Evolutionary conservation across 2,797 vertebrate genomes (phyloP).

Genomic region (Anas acuta): DNA sequence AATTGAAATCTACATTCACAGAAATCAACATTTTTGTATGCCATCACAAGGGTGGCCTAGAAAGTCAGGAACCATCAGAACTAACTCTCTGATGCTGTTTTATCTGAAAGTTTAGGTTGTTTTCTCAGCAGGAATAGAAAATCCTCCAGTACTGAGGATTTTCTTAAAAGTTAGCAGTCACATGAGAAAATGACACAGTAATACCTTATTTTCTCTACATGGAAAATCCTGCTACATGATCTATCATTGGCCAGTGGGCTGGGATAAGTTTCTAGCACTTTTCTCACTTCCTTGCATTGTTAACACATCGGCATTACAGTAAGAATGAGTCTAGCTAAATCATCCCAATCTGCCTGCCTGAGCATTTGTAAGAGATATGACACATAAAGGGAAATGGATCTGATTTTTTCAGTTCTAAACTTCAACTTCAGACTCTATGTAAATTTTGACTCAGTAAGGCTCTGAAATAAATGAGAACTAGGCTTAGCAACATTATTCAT

Average conservation of each 20-base stretch:
- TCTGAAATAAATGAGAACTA: background rate
- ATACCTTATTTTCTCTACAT: background rate
- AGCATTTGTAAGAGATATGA: rapidly evolving
- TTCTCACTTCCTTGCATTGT: background rate
- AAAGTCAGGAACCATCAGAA: background rate
- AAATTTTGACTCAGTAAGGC: background rate
- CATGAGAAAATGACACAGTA: background rate
- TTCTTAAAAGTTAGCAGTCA: background rate
- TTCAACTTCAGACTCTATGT: background rate
- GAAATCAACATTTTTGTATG: background rate
- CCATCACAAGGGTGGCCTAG: background rate
- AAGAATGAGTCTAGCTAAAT: background rate
- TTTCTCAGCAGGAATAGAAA: background rate
- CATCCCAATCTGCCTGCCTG: background rate
- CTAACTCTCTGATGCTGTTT: background rate
- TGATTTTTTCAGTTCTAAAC: background rate
- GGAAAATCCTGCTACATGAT: background rate
- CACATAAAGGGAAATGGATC: background rate
- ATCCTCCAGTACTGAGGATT: background rate
- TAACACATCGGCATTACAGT: background rate
- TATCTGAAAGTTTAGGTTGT: background rate
- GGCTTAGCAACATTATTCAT: background rate
- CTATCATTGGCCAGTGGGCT: background rate
- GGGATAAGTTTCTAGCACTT: background rate
- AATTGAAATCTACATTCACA: background rate